These are phyloP conservation scores for Dipodomys stephensi DNA, from an alignment of 2,113 vertebrate species.

Conservation along the genomic window DNA sequence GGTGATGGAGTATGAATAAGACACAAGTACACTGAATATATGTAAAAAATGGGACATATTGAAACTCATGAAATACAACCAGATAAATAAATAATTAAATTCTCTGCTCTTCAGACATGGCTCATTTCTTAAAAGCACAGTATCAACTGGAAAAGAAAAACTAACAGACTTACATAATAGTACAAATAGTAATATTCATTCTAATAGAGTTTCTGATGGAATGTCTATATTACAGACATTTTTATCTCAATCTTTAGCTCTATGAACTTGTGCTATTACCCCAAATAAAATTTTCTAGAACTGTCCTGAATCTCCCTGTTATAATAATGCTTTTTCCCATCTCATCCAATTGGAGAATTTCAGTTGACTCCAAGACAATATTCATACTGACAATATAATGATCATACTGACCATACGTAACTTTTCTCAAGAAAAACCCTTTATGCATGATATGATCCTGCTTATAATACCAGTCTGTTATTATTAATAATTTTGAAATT, in stretches of 20 bases:
- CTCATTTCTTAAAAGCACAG: neutral
- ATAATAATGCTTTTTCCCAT: neutral
- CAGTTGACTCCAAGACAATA: neutral
- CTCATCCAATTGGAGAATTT: neutral
- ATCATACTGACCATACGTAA: neutral
- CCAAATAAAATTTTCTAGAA: neutral
- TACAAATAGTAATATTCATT: neutral
- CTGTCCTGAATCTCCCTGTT: neutral
- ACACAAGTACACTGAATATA: too few relatives aligned
- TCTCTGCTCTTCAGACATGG: neutral
- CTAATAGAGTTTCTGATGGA: neutral
- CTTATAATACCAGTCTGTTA: neutral
- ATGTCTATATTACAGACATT: neutral
- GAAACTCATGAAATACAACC: too few relatives aligned
- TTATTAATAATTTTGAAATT: constrained; percentile 3
- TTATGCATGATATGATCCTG: neutral
- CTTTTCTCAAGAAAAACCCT: neutral
- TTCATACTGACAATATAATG: neutral
- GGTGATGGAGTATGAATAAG: too few relatives aligned
- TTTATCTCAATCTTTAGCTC: neutral
- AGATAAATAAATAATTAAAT: too few relatives aligned
- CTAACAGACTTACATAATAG: neutral
- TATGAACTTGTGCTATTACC: neutral
- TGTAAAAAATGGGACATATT: too few relatives aligned
- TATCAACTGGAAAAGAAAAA: neutral